These are phyloP conservation scores for Leptopilina drosophilae DNA, from an alignment of 2,888 invertebrate genomes.

Conservation along the genomic window DNA sequence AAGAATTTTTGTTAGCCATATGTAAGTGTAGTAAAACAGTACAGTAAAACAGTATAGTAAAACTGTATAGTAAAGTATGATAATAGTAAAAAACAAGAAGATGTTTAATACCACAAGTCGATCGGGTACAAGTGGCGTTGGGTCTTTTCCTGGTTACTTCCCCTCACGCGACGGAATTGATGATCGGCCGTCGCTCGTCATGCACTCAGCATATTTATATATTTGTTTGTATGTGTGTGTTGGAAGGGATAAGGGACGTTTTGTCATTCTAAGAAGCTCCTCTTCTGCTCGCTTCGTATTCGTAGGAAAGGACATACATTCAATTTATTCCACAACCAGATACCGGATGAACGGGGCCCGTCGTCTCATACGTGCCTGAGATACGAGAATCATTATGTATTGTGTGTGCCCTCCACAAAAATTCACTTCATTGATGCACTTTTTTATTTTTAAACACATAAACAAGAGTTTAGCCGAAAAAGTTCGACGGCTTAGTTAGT, in stretches of 20 bases:
- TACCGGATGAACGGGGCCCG: constrained; percentile 70
- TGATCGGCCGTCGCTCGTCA: constrained; percentile 46
- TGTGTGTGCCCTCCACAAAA: too few relatives aligned
- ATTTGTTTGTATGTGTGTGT: background rate
- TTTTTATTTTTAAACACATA: background rate
- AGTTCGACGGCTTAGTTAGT: background rate
- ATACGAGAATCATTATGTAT: constrained; percentile 47
- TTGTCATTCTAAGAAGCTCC: constrained; percentile 66
- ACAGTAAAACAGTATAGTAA: too few relatives aligned
- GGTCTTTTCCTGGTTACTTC: too few relatives aligned
- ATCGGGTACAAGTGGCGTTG: too few relatives aligned
- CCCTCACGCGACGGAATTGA: too few relatives aligned
- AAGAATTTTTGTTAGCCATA: too few relatives aligned
- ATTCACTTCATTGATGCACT: constrained; percentile 2
- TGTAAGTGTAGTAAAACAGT: too few relatives aligned
- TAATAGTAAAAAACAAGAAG: too few relatives aligned
- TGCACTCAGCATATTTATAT: constrained; percentile 51
- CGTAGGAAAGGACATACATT: constrained; percentile 54
- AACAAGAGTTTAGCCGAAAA: background rate
- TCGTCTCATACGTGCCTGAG: constrained; percentile 63
- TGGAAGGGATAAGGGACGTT: constrained; percentile 55
- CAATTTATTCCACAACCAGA: constrained; percentile 71
- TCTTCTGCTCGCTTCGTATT: constrained; percentile 50
- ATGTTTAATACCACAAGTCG: too few relatives aligned
- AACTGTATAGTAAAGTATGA: too few relatives aligned